Evolutionary conservation across 2,888 invertebrate genomes (phyloP).

Genomic region (Graphium colonna): DNA sequence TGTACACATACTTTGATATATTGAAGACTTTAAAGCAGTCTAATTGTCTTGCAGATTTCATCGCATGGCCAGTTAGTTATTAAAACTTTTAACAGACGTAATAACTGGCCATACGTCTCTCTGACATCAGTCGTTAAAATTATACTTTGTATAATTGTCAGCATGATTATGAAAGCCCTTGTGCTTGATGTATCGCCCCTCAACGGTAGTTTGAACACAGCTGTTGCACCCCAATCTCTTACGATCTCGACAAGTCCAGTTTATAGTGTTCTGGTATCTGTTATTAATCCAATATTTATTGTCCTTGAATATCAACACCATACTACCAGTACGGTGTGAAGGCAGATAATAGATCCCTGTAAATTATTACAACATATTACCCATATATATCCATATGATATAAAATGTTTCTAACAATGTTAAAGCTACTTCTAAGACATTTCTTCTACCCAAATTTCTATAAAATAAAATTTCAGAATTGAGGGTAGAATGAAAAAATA

Average conservation of each 20-base stretch:
- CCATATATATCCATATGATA: background rate
- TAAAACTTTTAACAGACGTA: constrained; percentile 38
- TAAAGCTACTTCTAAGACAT: background rate
- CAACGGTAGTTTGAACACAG: constrained; percentile 68
- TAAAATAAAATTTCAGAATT: background rate
- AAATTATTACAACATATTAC: constrained; percentile 35
- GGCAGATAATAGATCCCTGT: constrained; percentile 72
- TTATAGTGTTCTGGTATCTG: constrained; percentile 71
- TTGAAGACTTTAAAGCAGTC: background rate
- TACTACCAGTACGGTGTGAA: constrained; percentile 71
- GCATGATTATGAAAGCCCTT: constrained; percentile 70
- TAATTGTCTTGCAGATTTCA: background rate
- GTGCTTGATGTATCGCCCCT: constrained; percentile 68
- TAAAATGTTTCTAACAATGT: background rate
- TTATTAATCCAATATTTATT: constrained; percentile 77
- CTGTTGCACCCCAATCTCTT: constrained; percentile 69
- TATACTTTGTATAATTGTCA: constrained; percentile 72
- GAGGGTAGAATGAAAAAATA: constrained; percentile 2
- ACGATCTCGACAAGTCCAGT: constrained; percentile 72
- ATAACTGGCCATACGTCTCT: constrained; percentile 35
- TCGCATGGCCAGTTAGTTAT: constrained; percentile 16
- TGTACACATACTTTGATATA: background rate
- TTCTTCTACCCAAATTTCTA: constrained; percentile 7
- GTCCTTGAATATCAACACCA: constrained; percentile 72
- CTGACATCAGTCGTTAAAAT: constrained; percentile 66